Conservation (phyloP, 2,888 invertebrate genomes). For the Polydrusus tereticollis region DNA sequence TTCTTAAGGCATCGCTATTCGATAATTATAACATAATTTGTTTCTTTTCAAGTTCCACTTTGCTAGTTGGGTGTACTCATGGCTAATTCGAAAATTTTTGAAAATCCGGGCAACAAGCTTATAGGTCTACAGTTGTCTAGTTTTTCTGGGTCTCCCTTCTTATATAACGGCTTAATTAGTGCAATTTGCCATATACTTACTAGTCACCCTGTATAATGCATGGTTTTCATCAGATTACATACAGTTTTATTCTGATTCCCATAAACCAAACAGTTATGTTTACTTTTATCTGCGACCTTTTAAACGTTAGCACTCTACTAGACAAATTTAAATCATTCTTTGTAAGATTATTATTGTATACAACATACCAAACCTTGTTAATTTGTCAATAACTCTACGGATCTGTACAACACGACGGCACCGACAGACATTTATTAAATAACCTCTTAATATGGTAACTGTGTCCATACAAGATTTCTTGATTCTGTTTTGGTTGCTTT, state of each 20-base stretch:
- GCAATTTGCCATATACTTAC: too few relatives aligned
- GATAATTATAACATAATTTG: too few relatives aligned
- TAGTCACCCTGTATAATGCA: too few relatives aligned
- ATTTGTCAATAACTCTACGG: slow-evolving; percentile 43
- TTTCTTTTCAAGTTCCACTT: too few relatives aligned
- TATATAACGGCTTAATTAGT: too few relatives aligned
- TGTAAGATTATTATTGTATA: slow-evolving; percentile 8
- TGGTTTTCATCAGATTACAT: neutral
- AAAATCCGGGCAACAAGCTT: too few relatives aligned
- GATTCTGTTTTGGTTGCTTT: slow-evolving; percentile 27
- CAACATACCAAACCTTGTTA: slow-evolving; percentile 21
- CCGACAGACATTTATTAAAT: slow-evolving; percentile 39
- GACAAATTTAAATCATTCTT: slow-evolving; percentile 17
- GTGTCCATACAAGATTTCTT: slow-evolving; percentile 40
- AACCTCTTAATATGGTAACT: slow-evolving; percentile 42
- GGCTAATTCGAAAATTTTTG: too few relatives aligned
- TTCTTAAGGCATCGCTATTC: too few relatives aligned
- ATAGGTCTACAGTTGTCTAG: too few relatives aligned
- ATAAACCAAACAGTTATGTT: neutral
- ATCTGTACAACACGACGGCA: slow-evolving; percentile 36
- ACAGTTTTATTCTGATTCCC: neutral
- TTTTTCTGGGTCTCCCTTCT: too few relatives aligned
- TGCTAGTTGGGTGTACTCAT: too few relatives aligned
- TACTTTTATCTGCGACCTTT: neutral
- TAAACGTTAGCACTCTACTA: neutral